Conservation (phyloP, 2,888 invertebrate genomes). For the Agrenia bidenticulata region DNA sequence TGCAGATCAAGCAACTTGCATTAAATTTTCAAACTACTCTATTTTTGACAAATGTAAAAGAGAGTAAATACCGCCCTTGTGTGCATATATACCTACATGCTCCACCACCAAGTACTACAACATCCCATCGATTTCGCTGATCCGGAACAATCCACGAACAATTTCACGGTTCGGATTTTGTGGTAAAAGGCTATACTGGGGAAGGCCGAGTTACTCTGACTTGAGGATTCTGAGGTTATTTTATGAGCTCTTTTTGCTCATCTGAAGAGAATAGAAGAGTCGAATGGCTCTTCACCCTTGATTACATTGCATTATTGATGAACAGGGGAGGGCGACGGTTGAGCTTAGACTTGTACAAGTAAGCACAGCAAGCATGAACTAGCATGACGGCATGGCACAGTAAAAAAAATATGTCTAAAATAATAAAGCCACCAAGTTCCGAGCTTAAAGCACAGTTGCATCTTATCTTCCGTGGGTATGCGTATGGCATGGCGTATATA, state of each 20-base stretch:
- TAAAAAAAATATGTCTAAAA: neutral
- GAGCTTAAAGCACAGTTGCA: too few relatives aligned
- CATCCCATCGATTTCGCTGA: neutral
- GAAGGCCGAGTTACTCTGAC: too few relatives aligned
- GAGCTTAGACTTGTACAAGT: neutral
- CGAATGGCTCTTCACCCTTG: constrained; percentile 14
- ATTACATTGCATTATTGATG: constrained; percentile 28
- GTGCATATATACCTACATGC: too few relatives aligned
- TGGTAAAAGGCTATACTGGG: neutral
- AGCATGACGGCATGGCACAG: neutral
- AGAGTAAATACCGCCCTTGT: too few relatives aligned
- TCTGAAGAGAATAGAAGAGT: constrained; percentile 3
- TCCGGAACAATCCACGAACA: constrained; percentile 8
- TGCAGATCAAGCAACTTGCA: too few relatives aligned
- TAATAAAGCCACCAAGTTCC: too few relatives aligned
- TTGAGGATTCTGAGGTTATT: neutral
- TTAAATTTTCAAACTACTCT: too few relatives aligned
- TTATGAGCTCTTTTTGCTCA: constrained; percentile 14
- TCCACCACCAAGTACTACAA: too few relatives aligned
- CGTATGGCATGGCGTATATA: too few relatives aligned
- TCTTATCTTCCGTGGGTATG: too few relatives aligned
- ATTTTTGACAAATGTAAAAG: too few relatives aligned
- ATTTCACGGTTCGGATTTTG: constrained; percentile 17
- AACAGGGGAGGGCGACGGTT: neutral
- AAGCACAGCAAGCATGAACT: neutral